Evolutionary conservation across 1,140 invertebrate genomes (phyloP), one percentile per base, ranked within the genome.

Genomic region (Elymnias hypermnestra): DNA sequence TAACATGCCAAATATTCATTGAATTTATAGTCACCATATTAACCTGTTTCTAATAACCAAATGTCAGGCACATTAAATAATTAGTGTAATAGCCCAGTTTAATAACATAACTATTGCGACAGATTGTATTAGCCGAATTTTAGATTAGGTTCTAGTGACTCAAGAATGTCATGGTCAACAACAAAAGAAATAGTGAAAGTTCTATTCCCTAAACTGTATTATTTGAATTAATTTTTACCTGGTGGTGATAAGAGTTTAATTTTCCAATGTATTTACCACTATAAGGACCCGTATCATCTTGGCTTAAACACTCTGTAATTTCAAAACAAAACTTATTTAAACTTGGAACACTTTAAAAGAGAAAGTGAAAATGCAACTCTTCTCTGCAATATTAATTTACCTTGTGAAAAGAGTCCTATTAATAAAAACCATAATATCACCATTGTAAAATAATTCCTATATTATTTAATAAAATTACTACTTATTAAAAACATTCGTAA

Each of bases 221-320:
- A 37, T n/a, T 43, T 8, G 3, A 28, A 33, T 18, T 15, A 53
- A 40, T 46, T 44, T 9, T 56, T 67, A 87, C 87, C 75, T 90
- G 88, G 54, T 97, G 95, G 81, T 97, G 94, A 81, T 97, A 97
- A 0, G 95, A 93, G 75, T 97, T 97, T 5, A 97, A 84, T 84
- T 94, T 94, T 5, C 95, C 95, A 15, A 97, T 79, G 53, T 90
- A 91, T 76, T 94, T 94, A 29, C 95, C 95, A 44, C 87, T 89
- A 59, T 97, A 96, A 5, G 91, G 91, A 0, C 91, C 91, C 29
- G 91, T 89, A 44, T 93, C 89, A 29, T 83, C 82, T 57, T 86
- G 75, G 28, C 79, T 68, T 10, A 35, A 53, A 31, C 74, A 71
- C 25, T 68, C 83, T 86, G 62, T 18, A 83, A 63, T n/a, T 51